Conservation (phyloP, 2,888 invertebrate species). For the Calameuta idolon region DNA sequence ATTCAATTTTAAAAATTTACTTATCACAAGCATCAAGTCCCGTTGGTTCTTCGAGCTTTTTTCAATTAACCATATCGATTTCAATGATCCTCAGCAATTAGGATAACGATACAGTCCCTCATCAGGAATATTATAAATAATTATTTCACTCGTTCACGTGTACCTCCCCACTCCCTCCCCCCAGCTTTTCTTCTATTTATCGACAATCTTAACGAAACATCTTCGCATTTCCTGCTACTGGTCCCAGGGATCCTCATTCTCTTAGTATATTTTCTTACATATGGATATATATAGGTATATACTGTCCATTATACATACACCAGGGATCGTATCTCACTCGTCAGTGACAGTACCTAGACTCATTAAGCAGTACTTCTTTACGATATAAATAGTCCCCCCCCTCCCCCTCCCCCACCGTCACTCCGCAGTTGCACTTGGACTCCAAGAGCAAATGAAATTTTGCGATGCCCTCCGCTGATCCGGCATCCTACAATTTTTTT, state of each 20-base stretch:
- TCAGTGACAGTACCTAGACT: constrained; percentile 61
- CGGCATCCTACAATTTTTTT: constrained; percentile 8
- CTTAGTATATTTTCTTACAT: background rate
- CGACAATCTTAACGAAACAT: background rate
- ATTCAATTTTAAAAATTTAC: background rate
- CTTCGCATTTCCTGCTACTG: background rate
- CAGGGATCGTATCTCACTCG: constrained; percentile 56
- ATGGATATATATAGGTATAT: background rate
- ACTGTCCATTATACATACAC: no score
- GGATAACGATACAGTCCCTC: background rate
- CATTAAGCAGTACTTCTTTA: constrained; percentile 55
- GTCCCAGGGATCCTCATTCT: no score
- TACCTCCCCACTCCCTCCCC: no score
- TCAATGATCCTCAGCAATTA: background rate
- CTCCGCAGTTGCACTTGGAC: background rate
- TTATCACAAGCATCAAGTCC: background rate
- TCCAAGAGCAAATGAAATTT: constrained; percentile 45
- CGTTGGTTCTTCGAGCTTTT: background rate
- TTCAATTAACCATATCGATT: background rate
- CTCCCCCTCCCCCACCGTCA: no score
- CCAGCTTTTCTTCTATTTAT: background rate
- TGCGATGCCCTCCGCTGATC: constrained; percentile 27
- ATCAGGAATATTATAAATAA: background rate
- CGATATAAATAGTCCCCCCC: background rate
- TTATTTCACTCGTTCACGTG: background rate